These are phyloP conservation scores for Caradrina clavipalpis DNA, from an alignment of 2,888 invertebrate genomes.

Conservation along the genomic window DNA sequence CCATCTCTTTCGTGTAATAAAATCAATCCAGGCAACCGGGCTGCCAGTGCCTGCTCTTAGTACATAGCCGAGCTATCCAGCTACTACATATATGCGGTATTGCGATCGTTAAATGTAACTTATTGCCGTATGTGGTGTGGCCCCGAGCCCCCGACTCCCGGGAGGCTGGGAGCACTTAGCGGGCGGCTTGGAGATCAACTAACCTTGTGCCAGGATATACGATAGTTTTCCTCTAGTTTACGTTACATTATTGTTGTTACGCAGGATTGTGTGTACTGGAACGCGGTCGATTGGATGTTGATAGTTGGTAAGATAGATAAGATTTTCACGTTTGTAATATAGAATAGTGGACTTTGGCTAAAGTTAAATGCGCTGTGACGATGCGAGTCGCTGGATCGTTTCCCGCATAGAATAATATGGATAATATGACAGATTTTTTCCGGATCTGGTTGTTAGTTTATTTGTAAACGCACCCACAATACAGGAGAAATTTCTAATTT, in stretches of 20 bases:
- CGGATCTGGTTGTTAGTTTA: too few species aligned
- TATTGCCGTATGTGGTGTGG: slow-evolving; percentile 52
- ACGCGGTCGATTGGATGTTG: neutral
- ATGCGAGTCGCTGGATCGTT: too few species aligned
- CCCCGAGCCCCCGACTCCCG: slow-evolving; percentile 43
- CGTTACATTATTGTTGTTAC: slow-evolving; percentile 41
- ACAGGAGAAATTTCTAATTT: too few species aligned
- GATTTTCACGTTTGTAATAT: too few species aligned
- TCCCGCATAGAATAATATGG: too few species aligned
- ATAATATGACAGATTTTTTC: too few species aligned
- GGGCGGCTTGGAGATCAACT: slow-evolving; percentile 54
- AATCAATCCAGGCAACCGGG: slow-evolving; percentile 38
- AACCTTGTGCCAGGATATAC: slow-evolving; percentile 55
- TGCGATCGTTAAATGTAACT: slow-evolving; percentile 60
- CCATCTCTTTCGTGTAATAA: slow-evolving; percentile 33
- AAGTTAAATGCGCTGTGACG: too few species aligned
- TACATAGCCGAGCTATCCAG: slow-evolving; percentile 40
- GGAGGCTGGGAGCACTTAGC: slow-evolving; percentile 53
- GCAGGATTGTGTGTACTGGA: slow-evolving; percentile 14
- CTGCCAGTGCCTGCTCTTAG: slow-evolving; percentile 31
- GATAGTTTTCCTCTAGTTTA: slow-evolving; percentile 54
- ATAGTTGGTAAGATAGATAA: too few species aligned
- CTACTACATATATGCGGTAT: slow-evolving; percentile 49
- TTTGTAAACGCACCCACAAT: too few species aligned
- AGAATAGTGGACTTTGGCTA: too few species aligned